Evolutionary conservation across 1,140 invertebrate species (phyloP).

Genomic region (Trichogramma pretiosum): DNA sequence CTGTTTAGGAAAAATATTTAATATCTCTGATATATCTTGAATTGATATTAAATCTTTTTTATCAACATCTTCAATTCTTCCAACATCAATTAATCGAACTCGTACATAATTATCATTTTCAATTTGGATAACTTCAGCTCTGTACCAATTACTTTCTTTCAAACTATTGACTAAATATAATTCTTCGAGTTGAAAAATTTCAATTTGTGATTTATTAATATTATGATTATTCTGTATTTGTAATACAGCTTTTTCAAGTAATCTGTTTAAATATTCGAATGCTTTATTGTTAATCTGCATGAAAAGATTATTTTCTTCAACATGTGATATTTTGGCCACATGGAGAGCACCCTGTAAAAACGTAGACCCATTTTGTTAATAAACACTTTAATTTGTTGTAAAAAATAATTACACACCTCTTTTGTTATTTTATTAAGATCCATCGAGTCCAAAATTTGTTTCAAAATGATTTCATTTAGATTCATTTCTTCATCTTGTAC

Average conservation of each 20-base stretch:
- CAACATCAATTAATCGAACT: not conserved
- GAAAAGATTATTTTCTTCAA: not conserved
- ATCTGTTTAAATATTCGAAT: not conserved
- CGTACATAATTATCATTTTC: not conserved
- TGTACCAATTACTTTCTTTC: conserved; percentile 1
- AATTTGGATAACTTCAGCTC: conserved; percentile 1
- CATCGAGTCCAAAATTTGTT: not conserved
- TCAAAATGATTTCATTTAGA: not conserved
- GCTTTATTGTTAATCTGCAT: not conserved
- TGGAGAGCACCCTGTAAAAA: not conserved
- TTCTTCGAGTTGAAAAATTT: not conserved
- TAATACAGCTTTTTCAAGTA: not conserved
- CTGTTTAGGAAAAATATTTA: not conserved
- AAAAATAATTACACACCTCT: not conserved
- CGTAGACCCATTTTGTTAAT: not conserved
- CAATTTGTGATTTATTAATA: not conserved
- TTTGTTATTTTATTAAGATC: not conserved
- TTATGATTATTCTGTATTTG: not conserved
- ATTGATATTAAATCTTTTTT: conserved; percentile 1
- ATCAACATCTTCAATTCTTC: not conserved
- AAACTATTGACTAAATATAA: not conserved
- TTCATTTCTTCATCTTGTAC: not conserved
- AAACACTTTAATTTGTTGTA: not conserved
- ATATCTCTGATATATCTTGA: not conserved
- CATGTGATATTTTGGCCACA: not conserved